phyloP scores from a whole-genome alignment of 2,888 invertebrate genomes.

The Eupithecia vulgata region DNA sequence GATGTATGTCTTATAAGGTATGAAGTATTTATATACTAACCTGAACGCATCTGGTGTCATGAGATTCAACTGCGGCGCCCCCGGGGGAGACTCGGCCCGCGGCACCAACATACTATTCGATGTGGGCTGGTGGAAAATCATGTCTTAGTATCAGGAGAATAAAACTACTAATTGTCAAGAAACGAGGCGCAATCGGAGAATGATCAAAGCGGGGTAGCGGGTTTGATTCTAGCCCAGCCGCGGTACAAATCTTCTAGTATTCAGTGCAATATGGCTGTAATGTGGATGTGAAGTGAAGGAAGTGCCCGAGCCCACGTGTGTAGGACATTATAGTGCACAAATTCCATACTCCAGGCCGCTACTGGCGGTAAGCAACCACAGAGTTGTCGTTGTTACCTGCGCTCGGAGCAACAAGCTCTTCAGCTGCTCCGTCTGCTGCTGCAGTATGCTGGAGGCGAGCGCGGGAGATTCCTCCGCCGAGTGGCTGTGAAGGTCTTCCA shows the following conservation, averaged over 20 bases:
- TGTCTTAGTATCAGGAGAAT: neutral
- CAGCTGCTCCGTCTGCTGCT: constrained; percentile 80
- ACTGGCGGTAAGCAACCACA: neutral
- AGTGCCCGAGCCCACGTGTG: neutral
- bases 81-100: constrained; percentile 69
- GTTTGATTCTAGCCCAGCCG: neutral
- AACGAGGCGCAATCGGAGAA: neutral
- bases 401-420: constrained; percentile 77
- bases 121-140: constrained; percentile 59
- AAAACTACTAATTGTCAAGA: neutral
- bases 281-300: neutral
- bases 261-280: neutral
- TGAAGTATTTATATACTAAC: constrained; percentile 48
- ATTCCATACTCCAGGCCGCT: neutral
- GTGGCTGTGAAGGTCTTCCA: constrained; percentile 54
- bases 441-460: constrained; percentile 70
- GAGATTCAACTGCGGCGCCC: constrained; percentile 84
- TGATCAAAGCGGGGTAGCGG: neutral
- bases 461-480: constrained; percentile 50
- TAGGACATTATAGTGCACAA: neutral
- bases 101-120: constrained; percentile 67
- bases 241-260: neutral
- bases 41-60: constrained; percentile 95
- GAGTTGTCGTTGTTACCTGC: constrained; percentile 55
- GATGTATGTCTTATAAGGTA: too few relatives aligned